Percentiles rank a stretch among this genome's conserved stretches.
Conservation (phyloP, 2,113 vertebrate species). For the Dolichallabes microphthalmus region DNA sequence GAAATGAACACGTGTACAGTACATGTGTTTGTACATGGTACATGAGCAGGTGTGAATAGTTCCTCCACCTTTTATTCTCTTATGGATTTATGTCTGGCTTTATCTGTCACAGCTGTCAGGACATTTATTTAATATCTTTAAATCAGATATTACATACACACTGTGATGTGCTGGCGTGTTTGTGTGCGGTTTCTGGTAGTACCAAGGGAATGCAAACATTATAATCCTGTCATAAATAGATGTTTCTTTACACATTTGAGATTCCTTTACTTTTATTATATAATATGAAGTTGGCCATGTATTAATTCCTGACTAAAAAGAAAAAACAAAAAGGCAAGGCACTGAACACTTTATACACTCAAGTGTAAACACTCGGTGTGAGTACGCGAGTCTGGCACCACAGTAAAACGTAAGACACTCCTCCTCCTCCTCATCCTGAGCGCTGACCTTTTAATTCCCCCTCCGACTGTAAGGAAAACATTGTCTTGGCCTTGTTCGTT, state of each 20-base stretch:
- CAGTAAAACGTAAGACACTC: conserved; percentile 37
- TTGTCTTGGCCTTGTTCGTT: not conserved
- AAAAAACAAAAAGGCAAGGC: not conserved
- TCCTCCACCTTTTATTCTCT: not conserved
- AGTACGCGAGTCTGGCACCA: conserved; percentile 6
- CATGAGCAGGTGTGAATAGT: not conserved
- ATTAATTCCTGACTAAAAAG: not conserved
- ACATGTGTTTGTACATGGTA: not conserved
- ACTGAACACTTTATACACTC: not conserved
- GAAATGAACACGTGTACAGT: not conserved
- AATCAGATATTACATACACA: not conserved
- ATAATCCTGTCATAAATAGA: not conserved
- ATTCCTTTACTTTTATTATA: not conserved
- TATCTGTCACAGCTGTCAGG: conserved; percentile 12
- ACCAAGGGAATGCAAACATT: not conserved
- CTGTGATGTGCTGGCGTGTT: not conserved
- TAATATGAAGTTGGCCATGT: not conserved
- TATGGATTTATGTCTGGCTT: not conserved
- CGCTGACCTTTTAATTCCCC: conserved; percentile 39
- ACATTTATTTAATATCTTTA: not conserved
- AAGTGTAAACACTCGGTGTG: conserved; percentile 15
- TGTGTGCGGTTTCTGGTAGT: not conserved
- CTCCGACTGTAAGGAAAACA: not conserved
- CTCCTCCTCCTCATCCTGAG: conserved; percentile 16
- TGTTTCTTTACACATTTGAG: not conserved